Evolutionary conservation across 2,113 vertebrate genomes (phyloP).

Genomic region (Reinhardtius hippoglossoides): DNA sequence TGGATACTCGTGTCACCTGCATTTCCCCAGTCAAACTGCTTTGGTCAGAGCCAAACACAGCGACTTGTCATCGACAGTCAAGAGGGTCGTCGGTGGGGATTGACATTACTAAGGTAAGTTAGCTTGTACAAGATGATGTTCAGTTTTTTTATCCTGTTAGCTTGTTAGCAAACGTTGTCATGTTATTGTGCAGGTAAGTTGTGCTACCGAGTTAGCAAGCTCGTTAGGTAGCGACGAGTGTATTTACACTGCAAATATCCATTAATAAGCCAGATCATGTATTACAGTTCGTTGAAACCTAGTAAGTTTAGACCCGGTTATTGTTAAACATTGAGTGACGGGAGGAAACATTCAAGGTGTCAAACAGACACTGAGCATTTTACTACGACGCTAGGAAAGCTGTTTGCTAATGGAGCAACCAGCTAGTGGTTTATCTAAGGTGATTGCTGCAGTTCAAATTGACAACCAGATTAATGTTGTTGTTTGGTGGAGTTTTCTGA

Average conservation of each 20-base stretch:
- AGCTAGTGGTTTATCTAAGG: conserved; percentile 14
- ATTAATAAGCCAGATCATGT: neutral
- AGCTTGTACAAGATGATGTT: neutral
- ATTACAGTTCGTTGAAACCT: neutral
- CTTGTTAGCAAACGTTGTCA: conserved; percentile 47
- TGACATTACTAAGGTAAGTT: conserved; percentile 42
- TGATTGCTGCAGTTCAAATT: neutral
- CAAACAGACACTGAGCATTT: neutral
- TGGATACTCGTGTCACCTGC: conserved; percentile 71
- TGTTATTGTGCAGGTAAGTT: conserved; percentile 73
- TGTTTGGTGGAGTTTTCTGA: neutral
- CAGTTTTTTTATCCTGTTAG: conserved; percentile 32
- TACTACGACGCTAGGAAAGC: conserved; percentile 14
- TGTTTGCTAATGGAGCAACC: conserved; percentile 19
- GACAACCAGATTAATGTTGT: no score
- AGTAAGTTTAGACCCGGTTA: neutral
- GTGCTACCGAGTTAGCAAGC: conserved; percentile 53
- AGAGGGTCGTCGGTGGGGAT: conserved; percentile 9
- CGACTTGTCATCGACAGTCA: conserved; percentile 19
- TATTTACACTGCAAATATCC: conserved; percentile 13
- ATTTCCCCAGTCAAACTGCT: conserved; percentile 38
- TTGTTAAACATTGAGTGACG: neutral
- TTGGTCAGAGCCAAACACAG: conserved; percentile 2
- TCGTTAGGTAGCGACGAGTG: conserved; percentile 10
- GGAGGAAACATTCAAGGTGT: neutral